Evolutionary conservation across 1,140 invertebrate genomes (phyloP), one percentile per base, ranked within the genome.

Genomic region (Zaprionus nigranus): DNA sequence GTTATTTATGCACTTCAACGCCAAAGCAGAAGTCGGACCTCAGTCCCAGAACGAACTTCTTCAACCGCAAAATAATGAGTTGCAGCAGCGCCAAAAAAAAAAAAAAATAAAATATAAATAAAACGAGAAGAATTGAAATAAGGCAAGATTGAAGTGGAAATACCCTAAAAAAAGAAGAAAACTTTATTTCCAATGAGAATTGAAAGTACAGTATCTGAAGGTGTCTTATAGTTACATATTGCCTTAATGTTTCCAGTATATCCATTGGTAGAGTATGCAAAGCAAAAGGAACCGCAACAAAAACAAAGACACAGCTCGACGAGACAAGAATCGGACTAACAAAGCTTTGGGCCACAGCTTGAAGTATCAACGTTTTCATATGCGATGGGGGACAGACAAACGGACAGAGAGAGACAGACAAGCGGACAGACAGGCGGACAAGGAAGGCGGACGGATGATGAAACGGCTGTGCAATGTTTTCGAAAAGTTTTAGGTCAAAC

Each of bases 1-100:
- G 81, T 79, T 88, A 86, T 83, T 87, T 87, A 88, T 88, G 83
- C 84, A 88, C 83, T 88, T 88, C 77, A 83, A 83, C 69, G 84
- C 65, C 74, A 61, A 40, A 81, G 76, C 81, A 69, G 79, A 83
- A 83, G 77, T 72, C 68, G 75, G 61, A 51, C 38, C 49, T 17
- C 71, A 68, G 66, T 34, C 51, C 24, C 73, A 75, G 73, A 71
- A 76, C 61, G 69, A 73, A 77, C 69, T 74, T 87, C 78, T 75
- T 83, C 83, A 81, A 87, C 84, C 83, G 84, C 83, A 88, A 81
- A 88, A 83, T 83, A 85, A 85, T 86, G 82, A 85, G 82, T 71
- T 85, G 79, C 79, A 79, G 17, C 68, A 68, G 60, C 67, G 67
- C 62, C 70, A 43, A 75, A 54, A 53, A 46, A 20, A 12, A 20